Base-by-base conservation (phyloP, 2,888 invertebrate species). In the Callosobruchus maculatus region DNA sequence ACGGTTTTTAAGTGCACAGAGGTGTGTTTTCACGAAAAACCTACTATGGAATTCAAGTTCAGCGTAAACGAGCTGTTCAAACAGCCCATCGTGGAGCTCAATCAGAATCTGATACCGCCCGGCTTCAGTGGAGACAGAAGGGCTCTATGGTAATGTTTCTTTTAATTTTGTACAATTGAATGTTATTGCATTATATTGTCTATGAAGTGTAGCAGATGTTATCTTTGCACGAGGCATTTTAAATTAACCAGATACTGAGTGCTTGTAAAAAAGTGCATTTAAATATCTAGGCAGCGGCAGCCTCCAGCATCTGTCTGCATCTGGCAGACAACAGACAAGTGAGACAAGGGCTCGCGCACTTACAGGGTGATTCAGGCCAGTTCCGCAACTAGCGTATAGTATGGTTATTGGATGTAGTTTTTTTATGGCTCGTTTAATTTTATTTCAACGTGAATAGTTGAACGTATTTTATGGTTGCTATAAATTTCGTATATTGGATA, bases 1-100 rank as follows among this genome's bases (percentile, higher is more conserved):
- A 49, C 49, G 13, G 49, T 49, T 49, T 49, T 49, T 49, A 7
- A 5, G 49, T 49, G 49, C 49, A 66, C 72, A 49, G 72, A 72
- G 71, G 67, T 71, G 20, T 70, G 75, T 75, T 84, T 49, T 49
- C 13, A 1, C 3, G 49, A 49, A 49, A 49, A 13, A 13, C 49
- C 1, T 18, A 49, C 49, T 18, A 90, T 89, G 88, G 90, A 90
- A 80, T 90, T 90, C 84, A 88, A 89, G 78, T 90, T 90, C 83
- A 86, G 89, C 82, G 85, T 90, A 72, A 88, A 86, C 79, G 88
- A 89, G 71, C 83, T 90, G 70, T 89, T 90, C 82, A 87, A 87
- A 74, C 84, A 88, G 74, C 87, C 88, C 68, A 88, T 90, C 73
- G 88, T 90, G 74, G 88, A 88, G 81, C 86, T 90, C 74, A 86